phyloP scores from a whole-genome alignment of 1,140 invertebrate species.

The Campodea augens region DNA sequence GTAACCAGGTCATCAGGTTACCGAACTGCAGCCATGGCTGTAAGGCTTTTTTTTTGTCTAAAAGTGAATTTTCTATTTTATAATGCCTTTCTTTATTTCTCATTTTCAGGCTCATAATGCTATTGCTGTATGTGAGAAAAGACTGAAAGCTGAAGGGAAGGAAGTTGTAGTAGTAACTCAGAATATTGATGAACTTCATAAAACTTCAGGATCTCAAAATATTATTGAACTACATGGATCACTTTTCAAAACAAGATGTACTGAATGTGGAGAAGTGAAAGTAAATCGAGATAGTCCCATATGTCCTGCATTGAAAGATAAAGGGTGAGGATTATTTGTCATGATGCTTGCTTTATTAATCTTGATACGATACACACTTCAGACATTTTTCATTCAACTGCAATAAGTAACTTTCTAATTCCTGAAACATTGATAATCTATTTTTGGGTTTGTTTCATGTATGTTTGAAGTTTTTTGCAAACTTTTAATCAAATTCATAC shows the following conservation, averaged over 20 bases:
- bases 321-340: slow-evolving; percentile 27
- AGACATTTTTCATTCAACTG: no score
- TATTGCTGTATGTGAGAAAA: slow-evolving; percentile 54
- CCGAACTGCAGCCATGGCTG: no score
- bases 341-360: background rate
- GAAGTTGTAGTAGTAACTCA: slow-evolving; percentile 62
- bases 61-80: no score
- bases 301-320: slow-evolving; percentile 40
- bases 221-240: slow-evolving; percentile 79
- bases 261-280: slow-evolving; percentile 46
- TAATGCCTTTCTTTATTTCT: slow-evolving; percentile 3
- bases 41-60: no score
- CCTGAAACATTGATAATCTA: no score
- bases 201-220: slow-evolving; percentile 55
- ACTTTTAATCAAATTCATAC: no score
- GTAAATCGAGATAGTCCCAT: slow-evolving; percentile 64
- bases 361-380: background rate
- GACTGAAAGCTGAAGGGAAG: slow-evolving; percentile 33
- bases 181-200: slow-evolving; percentile 82
- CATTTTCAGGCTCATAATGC: slow-evolving; percentile 50
- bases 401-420: no score
- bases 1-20: no score
- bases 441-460: no score
- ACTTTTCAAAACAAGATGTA: slow-evolving; percentile 63
- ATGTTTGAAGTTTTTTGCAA: no score